Conservation (phyloP, 2,888 invertebrate genomes). For the Troglohyphantes excavatus region DNA sequence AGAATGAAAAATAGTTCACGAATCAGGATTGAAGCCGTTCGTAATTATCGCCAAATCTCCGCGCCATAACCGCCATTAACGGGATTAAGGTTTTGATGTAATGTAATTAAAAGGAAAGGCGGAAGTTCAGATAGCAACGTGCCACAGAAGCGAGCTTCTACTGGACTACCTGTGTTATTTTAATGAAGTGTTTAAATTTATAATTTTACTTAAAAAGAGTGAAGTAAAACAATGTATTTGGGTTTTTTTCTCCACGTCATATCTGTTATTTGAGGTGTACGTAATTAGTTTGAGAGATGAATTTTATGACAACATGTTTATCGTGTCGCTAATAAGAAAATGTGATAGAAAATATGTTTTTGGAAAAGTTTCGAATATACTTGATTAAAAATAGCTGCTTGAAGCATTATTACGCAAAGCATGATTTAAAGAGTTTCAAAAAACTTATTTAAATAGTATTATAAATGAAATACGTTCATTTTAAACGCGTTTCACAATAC, state of each 20-base stretch:
- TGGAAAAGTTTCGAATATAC: not conserved
- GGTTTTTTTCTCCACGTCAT: not conserved
- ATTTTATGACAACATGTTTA: not conserved
- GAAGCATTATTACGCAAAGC: too few species aligned
- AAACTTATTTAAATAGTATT: too few species aligned
- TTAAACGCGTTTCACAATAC: too few species aligned
- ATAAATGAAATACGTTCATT: too few species aligned
- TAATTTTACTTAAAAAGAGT: not conserved
- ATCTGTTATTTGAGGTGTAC: not conserved
- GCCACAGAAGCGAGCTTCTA: not conserved
- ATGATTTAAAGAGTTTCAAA: too few species aligned
- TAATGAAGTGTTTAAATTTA: conserved; percentile 49
- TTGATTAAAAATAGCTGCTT: too few species aligned
- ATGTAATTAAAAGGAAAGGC: conserved; percentile 46
- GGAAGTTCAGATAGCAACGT: not conserved
- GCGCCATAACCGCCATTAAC: conserved; percentile 33
- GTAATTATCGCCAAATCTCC: conserved; percentile 48
- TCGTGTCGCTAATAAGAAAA: not conserved
- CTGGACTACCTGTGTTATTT: not conserved
- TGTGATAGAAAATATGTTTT: not conserved
- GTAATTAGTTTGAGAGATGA: conserved; percentile 28
- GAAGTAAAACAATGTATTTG: not conserved
- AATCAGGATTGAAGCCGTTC: not conserved
- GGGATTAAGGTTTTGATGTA: conserved; percentile 51
- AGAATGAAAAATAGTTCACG: conserved; percentile 9